Evolutionary conservation across 2,888 invertebrate species (phyloP).

Genomic region (Antheraea assamensis): DNA sequence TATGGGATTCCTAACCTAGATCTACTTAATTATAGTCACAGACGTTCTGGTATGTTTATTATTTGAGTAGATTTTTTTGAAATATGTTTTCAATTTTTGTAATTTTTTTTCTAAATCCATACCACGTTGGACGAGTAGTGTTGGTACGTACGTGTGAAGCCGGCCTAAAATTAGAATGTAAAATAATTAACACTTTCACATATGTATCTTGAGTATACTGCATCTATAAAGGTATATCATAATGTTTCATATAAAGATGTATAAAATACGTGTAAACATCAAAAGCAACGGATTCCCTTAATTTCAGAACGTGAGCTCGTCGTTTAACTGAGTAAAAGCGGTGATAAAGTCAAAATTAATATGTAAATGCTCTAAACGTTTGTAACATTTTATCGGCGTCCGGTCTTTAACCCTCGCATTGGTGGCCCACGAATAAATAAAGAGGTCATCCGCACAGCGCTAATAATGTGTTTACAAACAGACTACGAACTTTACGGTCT

Average conservation of each 20-base stretch:
- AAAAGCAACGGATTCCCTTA: background rate
- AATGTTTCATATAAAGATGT: background rate
- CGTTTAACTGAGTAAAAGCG: background rate
- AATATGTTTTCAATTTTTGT: too few relatives aligned
- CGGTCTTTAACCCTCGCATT: slow-evolving; percentile 19
- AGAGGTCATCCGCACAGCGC: slow-evolving; percentile 18
- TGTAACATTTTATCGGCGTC: slow-evolving; percentile 2
- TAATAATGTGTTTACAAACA: slow-evolving; percentile 33
- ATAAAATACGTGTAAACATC: background rate
- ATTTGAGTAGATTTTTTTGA: too few relatives aligned
- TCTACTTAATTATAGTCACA: too few relatives aligned
- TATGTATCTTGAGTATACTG: too few relatives aligned
- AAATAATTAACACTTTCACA: too few relatives aligned
- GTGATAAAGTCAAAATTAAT: slow-evolving; percentile 2
- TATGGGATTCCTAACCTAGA: too few relatives aligned
- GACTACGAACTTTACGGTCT: slow-evolving; percentile 27
- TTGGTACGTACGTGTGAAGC: too few relatives aligned
- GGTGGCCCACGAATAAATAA: slow-evolving; percentile 17
- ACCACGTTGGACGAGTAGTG: too few relatives aligned
- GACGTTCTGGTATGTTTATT: too few relatives aligned
- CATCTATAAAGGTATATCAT: background rate
- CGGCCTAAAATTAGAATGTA: too few relatives aligned
- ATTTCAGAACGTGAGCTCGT: too few relatives aligned
- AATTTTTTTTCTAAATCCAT: too few relatives aligned
- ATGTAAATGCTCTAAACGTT: background rate